A percentile compares a stretch with the other conserved stretches of the same genome.
These are phyloP conservation scores for Volucella bombylans DNA, from an alignment of 2,888 invertebrate species.

Conservation along the genomic window DNA sequence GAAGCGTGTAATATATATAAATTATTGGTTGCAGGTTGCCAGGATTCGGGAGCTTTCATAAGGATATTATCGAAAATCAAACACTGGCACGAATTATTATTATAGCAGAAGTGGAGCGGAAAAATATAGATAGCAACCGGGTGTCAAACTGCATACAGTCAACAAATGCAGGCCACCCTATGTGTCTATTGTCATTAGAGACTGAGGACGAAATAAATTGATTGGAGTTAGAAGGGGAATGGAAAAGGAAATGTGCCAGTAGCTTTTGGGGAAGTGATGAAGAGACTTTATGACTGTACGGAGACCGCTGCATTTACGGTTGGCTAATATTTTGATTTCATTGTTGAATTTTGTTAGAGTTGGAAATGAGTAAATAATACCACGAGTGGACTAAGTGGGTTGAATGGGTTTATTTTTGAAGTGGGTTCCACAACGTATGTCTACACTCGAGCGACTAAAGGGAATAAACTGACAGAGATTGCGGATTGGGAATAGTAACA, in stretches of 20 bases:
- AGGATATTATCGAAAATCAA: constrained; percentile 46
- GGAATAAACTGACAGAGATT: too few relatives aligned
- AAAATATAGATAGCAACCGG: constrained; percentile 32
- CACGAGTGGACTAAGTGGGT: background rate
- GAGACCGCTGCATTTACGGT: constrained; percentile 25
- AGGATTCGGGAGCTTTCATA: constrained; percentile 17
- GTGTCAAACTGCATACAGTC: too few relatives aligned
- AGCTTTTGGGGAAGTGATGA: background rate
- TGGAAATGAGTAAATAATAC: constrained; percentile 18
- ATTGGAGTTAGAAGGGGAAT: too few relatives aligned
- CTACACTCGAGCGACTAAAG: too few relatives aligned
- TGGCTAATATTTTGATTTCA: constrained; percentile 40
- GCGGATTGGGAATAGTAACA: too few relatives aligned
- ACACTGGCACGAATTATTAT: constrained; percentile 31
- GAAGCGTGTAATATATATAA: constrained; percentile 22
- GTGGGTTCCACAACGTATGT: too few relatives aligned
- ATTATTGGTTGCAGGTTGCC: constrained; percentile 30
- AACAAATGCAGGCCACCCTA: too few relatives aligned
- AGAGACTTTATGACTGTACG: constrained; percentile 20
- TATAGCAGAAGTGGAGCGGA: constrained; percentile 11
- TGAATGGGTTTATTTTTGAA: too few relatives aligned
- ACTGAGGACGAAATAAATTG: too few relatives aligned
- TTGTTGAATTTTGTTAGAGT: constrained; percentile 4
- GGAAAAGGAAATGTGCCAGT: too few relatives aligned
- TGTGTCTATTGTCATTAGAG: too few relatives aligned